A percentile compares a stretch with the other conserved stretches of the same genome.
These are phyloP conservation scores for Protosalanx chinensis DNA, from an alignment of 2,797 vertebrate genomes.

Conservation along the genomic window DNA sequence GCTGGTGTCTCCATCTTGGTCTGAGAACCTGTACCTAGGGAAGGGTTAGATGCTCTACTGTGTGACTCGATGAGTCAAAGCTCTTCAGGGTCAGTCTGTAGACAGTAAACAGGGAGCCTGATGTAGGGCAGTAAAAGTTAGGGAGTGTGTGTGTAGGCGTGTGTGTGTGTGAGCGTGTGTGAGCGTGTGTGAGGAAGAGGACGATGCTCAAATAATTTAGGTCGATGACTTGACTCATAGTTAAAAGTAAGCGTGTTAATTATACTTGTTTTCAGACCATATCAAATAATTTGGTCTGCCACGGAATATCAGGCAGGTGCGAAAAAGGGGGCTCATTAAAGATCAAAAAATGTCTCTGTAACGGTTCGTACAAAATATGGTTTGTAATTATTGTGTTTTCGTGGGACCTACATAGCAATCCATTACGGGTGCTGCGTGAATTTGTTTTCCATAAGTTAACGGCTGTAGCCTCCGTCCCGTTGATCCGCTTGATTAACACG, in stretches of 20 bases:
- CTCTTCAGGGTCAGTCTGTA: too few relatives aligned
- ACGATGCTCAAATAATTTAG: neutral
- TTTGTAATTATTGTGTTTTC: conserved; percentile 42
- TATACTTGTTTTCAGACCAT: conserved; percentile 26
- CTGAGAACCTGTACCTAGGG: too few relatives aligned
- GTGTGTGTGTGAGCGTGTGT: neutral
- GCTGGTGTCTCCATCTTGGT: too few relatives aligned
- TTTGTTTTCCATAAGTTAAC: conserved; percentile 37
- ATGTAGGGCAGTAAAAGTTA: neutral
- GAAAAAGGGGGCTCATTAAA: conserved; percentile 26
- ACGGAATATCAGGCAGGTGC: conserved; percentile 20
- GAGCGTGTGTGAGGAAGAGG: neutral
- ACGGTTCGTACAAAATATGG: conserved; percentile 29
- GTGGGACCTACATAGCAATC: conserved; percentile 22
- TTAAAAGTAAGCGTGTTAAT: conserved; percentile 24
- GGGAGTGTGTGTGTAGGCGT: neutral
- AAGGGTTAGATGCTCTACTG: too few relatives aligned
- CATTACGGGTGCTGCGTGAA: conserved; percentile 28
- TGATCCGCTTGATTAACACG: neutral
- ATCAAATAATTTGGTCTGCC: neutral
- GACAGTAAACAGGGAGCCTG: too few relatives aligned
- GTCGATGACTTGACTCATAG: conserved; percentile 3
- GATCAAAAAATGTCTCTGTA: conserved; percentile 28
- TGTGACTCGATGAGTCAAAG: too few relatives aligned
- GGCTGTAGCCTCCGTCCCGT: neutral